A percentile compares a stretch with the other conserved stretches of the same genome.
These are phyloP conservation scores for Agrochola lychnidis DNA, from an alignment of 2,888 invertebrate genomes.

Conservation along the genomic window DNA sequence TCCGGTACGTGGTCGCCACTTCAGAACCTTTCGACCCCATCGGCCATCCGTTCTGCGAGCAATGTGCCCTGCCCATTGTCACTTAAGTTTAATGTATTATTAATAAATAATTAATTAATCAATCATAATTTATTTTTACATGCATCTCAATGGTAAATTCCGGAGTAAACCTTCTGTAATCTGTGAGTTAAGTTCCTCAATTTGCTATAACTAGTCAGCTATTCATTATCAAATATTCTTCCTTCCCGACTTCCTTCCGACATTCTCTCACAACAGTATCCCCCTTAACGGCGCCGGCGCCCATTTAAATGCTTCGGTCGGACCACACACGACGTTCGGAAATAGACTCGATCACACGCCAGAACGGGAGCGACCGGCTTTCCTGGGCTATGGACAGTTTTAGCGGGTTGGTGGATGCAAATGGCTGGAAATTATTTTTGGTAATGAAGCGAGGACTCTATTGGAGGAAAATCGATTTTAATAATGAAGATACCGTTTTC, in stretches of 20 bases:
- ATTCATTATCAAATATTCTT: background rate
- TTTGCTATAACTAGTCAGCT: background rate
- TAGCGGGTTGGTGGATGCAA: background rate
- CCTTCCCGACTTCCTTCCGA: slow-evolving; percentile 4
- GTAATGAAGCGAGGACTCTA: no score
- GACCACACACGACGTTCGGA: slow-evolving; percentile 74
- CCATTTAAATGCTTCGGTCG: slow-evolving; percentile 61
- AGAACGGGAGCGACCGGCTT: slow-evolving; percentile 15
- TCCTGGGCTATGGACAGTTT: background rate
- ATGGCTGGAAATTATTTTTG: background rate
- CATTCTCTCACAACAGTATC: background rate
- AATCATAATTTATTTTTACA: no score
- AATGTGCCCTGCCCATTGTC: no score
- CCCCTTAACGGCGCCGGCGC: slow-evolving; percentile 69
- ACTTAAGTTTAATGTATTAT: no score
- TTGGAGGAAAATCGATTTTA: no score
- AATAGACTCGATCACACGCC: slow-evolving; percentile 60
- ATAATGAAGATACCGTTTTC: no score
- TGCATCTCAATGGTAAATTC: no score
- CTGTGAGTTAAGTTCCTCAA: background rate
- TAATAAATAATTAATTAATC: no score
- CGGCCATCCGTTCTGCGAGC: no score
- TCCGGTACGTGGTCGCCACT: no score
- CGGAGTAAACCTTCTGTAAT: no score
- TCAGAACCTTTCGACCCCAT: no score